Conservation (phyloP, 2,888 invertebrate genomes). For the Cantharis nigra region DNA sequence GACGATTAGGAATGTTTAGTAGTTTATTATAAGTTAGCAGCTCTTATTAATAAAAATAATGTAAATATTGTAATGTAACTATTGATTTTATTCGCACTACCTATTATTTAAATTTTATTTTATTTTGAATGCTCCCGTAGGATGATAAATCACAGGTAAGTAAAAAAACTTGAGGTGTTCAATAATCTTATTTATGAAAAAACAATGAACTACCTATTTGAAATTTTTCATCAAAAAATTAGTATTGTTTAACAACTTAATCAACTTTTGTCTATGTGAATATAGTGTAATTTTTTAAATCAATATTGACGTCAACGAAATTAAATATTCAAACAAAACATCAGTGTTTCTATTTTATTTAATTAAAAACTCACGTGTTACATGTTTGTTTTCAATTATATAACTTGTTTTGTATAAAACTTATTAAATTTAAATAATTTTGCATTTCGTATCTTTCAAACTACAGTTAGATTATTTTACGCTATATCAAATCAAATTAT, state of each 20-base stretch:
- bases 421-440: background rate
- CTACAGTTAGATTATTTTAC: background rate
- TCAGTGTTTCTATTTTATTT: background rate
- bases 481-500: background rate
- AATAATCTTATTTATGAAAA: background rate
- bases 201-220: background rate
- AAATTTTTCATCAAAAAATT: background rate
- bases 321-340: background rate
- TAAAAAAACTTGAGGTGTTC: background rate
- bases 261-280: background rate
- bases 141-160: slow-evolving; percentile 24
- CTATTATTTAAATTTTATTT: background rate
- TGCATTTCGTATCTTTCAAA: background rate
- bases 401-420: background rate
- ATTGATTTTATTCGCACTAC: background rate
- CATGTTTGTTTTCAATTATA: background rate
- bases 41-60: background rate
- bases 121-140: slow-evolving; percentile 18
- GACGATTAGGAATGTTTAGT: background rate
- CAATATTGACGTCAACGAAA: background rate
- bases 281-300: background rate
- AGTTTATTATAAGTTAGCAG: too few relatives aligned
- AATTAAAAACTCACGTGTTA: background rate
- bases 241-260: background rate
- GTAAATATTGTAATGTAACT: background rate